Base-by-base conservation (phyloP, 2,113 vertebrate species). In the Crypturellus undulatus region DNA sequence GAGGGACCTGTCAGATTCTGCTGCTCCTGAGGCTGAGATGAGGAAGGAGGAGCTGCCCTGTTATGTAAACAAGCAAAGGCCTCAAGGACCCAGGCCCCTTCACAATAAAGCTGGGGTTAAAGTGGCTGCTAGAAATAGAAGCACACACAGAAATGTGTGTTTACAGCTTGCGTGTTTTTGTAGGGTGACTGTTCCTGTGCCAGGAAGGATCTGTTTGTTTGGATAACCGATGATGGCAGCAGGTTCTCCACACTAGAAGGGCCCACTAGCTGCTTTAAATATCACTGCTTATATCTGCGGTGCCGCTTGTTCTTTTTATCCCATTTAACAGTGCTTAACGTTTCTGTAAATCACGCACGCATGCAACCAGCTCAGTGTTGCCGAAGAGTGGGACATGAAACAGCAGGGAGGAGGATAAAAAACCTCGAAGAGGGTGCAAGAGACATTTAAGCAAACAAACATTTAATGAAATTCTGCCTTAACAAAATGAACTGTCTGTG, bases 311-410 rank as follows among this genome's bases (percentile, higher is more conserved):
- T 82, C 82, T 38, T 43, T 93, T 93, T 59, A 67, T 90, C 52
- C 51, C 69, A 13, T 84, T 94, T 67, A 38, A 75, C 58, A 65
- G 43, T 20, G 24, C 42, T 79, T 20, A 38, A 24, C 59, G 40
- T 91, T 93, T 83, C 71, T 11, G 8, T 71, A 82, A 84, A 79
- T 63, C 91, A 78, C 91, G 54, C 56, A 22, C 59, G 34, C 26
- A 17, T 51, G 24, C 49, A 82, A 80, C 67, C 43, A 21, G 43
- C 73, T 73, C 69, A 26, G 30, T 84, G 73, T 70, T 84, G 72
- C 51, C 87, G 69, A 84, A 45, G 58, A 84, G 59, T n/a, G 79
- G 60, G 77, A 79, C 43, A 45, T 76, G 16, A 87, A 82, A 63
- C 32, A 43, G 22, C 15, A 19, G 47, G 1, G 32, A 10, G 8